Evolutionary conservation across 2,113 vertebrate genomes (phyloP).

Genomic region (Lathamus discolor): DNA sequence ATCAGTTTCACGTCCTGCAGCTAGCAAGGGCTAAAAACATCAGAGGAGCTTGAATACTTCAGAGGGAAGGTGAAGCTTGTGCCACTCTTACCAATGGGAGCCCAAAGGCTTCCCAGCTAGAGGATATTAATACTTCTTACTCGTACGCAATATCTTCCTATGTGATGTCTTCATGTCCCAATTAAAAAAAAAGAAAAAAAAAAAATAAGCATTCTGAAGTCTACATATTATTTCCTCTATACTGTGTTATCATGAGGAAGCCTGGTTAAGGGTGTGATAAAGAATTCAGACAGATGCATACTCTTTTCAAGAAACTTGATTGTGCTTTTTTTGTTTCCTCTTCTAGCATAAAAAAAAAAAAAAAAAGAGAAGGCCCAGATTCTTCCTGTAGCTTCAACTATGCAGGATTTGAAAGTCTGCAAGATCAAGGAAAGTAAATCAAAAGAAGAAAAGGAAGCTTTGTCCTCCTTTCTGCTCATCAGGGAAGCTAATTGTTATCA

Average conservation of each 20-base stretch:
- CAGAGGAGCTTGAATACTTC: background rate
- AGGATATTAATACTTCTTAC: background rate
- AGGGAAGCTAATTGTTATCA: background rate
- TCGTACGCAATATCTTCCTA: fast-evolving
- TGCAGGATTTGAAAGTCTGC: background rate
- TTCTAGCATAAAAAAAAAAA: background rate
- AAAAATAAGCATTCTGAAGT: background rate
- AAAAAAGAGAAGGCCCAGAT: background rate
- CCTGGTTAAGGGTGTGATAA: background rate
- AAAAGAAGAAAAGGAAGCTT: background rate
- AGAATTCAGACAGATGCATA: background rate
- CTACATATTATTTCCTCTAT: background rate
- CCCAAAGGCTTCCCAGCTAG: background rate
- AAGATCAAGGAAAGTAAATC: background rate
- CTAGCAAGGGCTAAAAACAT: background rate
- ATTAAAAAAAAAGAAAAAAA: background rate
- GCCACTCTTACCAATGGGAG: background rate
- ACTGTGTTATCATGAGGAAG: background rate
- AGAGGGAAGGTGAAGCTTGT: background rate
- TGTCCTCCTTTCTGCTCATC: background rate
- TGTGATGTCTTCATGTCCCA: background rate
- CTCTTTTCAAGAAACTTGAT: background rate
- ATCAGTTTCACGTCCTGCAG: background rate
- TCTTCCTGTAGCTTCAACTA: background rate
- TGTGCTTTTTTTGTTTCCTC: background rate